Conservation (phyloP, 2,797 vertebrate species). For the Emys orbicularis region DNA sequence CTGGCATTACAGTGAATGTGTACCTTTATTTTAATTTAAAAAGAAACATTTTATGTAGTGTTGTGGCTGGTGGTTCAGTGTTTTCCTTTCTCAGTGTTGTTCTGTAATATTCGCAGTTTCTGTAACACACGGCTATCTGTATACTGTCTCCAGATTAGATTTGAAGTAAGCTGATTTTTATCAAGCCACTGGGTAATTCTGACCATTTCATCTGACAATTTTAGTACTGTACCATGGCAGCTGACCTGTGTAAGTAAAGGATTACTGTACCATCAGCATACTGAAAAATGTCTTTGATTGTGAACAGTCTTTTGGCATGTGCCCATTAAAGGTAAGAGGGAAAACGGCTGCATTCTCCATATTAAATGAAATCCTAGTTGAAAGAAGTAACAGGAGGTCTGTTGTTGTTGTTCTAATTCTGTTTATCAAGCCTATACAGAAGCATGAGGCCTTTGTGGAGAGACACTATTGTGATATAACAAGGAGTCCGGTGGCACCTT, state of each 20-base stretch:
- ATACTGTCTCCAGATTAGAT: constrained; percentile 59
- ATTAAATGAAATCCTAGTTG: constrained; percentile 19
- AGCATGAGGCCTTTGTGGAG: constrained; percentile 45
- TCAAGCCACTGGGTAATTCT: constrained; percentile 67
- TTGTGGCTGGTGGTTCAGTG: not conserved
- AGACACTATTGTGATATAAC: not conserved
- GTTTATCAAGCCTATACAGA: not conserved
- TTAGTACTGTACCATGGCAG: constrained; percentile 40
- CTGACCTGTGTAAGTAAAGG: constrained; percentile 52
- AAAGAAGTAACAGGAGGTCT: not conserved
- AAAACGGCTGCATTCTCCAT: not conserved
- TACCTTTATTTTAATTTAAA: not conserved
- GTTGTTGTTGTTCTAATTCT: not conserved
- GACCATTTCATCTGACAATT: constrained; percentile 55
- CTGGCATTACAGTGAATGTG: not conserved
- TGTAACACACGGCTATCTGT: constrained; percentile 30
- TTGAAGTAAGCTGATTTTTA: constrained; percentile 74
- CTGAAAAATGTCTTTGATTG: constrained; percentile 38
- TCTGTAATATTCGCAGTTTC: constrained; percentile 42
- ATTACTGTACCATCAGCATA: constrained; percentile 33
- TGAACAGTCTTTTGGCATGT: constrained; percentile 38
- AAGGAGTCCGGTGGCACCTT: too few relatives aligned
- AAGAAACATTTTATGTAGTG: not conserved
- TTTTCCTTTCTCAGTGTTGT: not conserved
- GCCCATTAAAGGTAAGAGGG: constrained; percentile 49